These are phyloP conservation scores for Allophyes oxyacanthae DNA, from an alignment of 2,888 invertebrate genomes.

Conservation along the genomic window DNA sequence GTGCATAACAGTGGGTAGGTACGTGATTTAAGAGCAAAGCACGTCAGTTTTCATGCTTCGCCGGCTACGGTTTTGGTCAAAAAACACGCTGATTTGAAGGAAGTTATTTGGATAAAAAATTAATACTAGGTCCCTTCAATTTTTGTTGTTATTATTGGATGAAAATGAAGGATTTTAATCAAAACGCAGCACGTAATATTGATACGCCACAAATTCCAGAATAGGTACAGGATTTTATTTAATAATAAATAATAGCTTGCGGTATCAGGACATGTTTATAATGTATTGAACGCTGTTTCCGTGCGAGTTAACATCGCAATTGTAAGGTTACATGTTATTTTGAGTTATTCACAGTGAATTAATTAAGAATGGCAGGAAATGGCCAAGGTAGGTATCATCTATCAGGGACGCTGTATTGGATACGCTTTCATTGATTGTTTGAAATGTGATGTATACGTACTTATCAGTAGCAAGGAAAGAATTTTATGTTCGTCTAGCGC, in stretches of 20 bases:
- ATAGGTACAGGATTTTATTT: no score
- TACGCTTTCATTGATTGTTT: conserved; percentile 14
- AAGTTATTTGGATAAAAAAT: conserved; percentile 22
- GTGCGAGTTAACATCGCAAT: not conserved
- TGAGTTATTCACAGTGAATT: conserved; percentile 16
- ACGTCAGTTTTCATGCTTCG: conserved; percentile 61
- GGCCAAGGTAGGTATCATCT: conserved; percentile 34
- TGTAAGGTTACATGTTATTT: not conserved
- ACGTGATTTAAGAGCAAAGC: conserved; percentile 61
- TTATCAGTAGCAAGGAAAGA: no score
- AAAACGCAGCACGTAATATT: no score
- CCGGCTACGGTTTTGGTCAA: conserved; percentile 36
- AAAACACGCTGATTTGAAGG: conserved; percentile 23
- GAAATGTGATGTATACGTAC: not conserved
- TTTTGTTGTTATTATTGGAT: not conserved
- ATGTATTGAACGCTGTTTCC: not conserved
- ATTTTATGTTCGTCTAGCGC: no score
- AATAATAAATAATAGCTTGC: no score
- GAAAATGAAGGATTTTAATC: not conserved
- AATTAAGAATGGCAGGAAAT: conserved; percentile 55
- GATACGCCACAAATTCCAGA: no score
- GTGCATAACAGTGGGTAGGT: conserved; percentile 52
- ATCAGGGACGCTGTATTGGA: conserved; percentile 18
- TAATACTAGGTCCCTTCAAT: not conserved
- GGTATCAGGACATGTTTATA: no score